Conservation (phyloP, 2,113 vertebrate species). For the Oncorhynchus masou region DNA sequence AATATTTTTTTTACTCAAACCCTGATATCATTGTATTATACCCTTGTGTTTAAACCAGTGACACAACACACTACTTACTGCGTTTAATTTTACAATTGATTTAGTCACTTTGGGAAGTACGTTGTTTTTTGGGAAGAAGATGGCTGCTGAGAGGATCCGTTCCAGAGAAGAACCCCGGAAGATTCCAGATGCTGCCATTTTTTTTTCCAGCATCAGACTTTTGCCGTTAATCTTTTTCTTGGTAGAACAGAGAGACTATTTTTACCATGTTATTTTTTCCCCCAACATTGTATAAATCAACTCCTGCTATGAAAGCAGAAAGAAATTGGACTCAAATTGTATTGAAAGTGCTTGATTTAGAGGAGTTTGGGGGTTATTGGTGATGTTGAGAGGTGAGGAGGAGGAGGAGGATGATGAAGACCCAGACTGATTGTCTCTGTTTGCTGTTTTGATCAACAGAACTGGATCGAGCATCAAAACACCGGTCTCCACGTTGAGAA, state of each 20-base stretch:
- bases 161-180: neutral
- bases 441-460: slow-evolving; percentile 67
- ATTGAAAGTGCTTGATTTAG: neutral
- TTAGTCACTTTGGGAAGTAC: too few relatives aligned
- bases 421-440: slow-evolving; percentile 64
- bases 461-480: slow-evolving; percentile 92
- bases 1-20: too few relatives aligned
- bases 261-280: too few relatives aligned
- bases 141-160: neutral
- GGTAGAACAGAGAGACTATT: neutral
- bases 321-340: neutral
- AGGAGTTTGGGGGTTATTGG: neutral
- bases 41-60: too few relatives aligned
- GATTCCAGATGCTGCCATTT: neutral
- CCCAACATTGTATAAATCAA: too few relatives aligned
- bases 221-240: neutral
- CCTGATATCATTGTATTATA: too few relatives aligned
- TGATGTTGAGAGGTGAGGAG: neutral
- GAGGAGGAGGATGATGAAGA: too few relatives aligned
- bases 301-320: neutral
- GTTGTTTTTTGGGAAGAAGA: neutral
- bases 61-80: too few relatives aligned
- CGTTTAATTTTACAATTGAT: too few relatives aligned
- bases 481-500: slow-evolving; percentile 81
- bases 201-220: neutral